Base-by-base conservation (phyloP, 2,888 invertebrate genomes). In the Chorisops tibialis region DNA sequence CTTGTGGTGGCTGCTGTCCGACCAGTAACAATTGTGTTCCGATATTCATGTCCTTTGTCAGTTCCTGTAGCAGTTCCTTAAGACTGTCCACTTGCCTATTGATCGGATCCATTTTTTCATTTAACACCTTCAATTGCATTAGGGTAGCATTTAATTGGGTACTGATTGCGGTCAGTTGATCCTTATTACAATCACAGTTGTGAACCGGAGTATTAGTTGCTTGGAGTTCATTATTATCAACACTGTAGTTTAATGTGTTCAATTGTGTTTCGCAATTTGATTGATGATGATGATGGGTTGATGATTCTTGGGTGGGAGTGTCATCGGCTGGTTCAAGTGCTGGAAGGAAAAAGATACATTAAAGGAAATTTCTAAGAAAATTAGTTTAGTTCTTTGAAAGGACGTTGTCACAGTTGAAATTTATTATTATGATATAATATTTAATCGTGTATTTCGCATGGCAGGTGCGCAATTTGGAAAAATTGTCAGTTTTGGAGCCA, bases 21-120 rank as follows among this genome's bases (percentile, higher is more conserved):
- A 43, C 51, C 4, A 65, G 45, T 16, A 65, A 22, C 16, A 65
- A 50, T 22, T 65, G 60, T 12, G 65, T 63, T n/a, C 65, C 65
- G 9, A 58, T 52, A 18, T 63, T 45, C 37, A 52, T 54, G 11
- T 61, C 61, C 18, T 58, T 47, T 5, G 51, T 22, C 12, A 63
- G 18, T 18, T 65, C 61, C 5, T 50, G 14, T 1, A 65, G 4
- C 4, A 65, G 43, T 12, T 63, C 63, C 1, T 41, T 58, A 3
- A 63, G 43, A 12, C 60, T 63, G n/a, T 51, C 51, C 14, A 63
- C 48, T 61, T 65, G 58, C n/a, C 16, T 39, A 22, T 56, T 48
- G 6, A 63, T 9, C 1, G 61, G 61, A 6, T 11, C 16, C 3
- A 61, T 4, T 22, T 47, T 60, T 3, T 14, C 18, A 22, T 61